phyloP scores from a whole-genome alignment of 1,140 invertebrate species.

The Macrocentrus cingulum region DNA sequence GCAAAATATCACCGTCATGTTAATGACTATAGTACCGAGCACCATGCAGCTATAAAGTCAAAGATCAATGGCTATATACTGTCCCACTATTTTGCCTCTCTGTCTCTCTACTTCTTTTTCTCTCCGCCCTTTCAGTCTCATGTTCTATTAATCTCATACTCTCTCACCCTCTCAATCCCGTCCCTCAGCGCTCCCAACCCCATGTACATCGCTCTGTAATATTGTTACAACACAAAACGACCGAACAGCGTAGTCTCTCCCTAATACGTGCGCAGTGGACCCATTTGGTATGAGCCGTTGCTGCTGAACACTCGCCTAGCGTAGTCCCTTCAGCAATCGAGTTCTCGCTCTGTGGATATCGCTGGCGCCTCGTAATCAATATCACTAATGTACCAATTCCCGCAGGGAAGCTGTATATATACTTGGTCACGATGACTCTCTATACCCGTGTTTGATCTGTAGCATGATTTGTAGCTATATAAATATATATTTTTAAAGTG shows the following conservation, averaged over 20 bases:
- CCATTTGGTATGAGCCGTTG: conserved; percentile 21
- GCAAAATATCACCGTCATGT: too few species aligned
- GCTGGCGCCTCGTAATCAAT: conserved; percentile 5
- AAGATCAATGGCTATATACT: neutral
- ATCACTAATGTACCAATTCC: conserved; percentile 1
- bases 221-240: conserved; percentile 22
- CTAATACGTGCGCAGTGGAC: conserved; percentile 16
- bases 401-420: neutral
- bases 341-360: conserved; percentile 25
- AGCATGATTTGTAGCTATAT: neutral
- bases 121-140: conserved; percentile 24
- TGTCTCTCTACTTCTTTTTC: conserved; percentile 25
- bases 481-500: neutral
- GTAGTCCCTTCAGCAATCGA: conserved; percentile 20
- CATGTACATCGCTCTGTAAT: conserved; percentile 24
- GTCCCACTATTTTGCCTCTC: conserved; percentile 26
- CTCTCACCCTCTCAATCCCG: conserved; percentile 18
- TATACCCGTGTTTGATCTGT: neutral
- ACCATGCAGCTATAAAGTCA: too few species aligned
- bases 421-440: too few species aligned
- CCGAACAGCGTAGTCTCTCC: conserved; percentile 13
- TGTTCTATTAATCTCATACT: conserved; percentile 17
- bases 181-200: conserved; percentile 10
- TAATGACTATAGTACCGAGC: neutral
- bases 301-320: conserved; percentile 25